Conservation (phyloP, 2,113 vertebrate species). For the Gulo gulo region DNA sequence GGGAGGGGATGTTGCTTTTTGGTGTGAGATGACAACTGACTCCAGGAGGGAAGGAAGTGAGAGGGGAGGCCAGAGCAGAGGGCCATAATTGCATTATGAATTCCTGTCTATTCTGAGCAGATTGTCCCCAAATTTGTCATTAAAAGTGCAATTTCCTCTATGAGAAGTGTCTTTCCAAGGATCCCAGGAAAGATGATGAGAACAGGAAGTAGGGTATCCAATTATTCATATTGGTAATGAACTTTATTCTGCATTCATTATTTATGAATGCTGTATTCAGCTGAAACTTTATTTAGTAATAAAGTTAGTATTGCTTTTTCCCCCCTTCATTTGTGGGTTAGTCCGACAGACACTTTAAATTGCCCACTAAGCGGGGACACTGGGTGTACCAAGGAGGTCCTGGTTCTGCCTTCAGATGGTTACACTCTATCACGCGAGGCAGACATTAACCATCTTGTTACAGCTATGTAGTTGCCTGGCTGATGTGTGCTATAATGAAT, state of each 20-base stretch:
- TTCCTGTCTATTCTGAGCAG: slow-evolving; percentile 46
- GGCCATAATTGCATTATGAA: background rate
- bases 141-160: slow-evolving; percentile 62
- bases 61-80: slow-evolving; percentile 36
- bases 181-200: slow-evolving; percentile 55
- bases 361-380: background rate
- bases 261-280: slow-evolving; percentile 57
- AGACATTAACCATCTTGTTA: background rate
- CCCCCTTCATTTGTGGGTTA: slow-evolving; percentile 25
- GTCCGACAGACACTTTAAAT: background rate
- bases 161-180: slow-evolving; percentile 58
- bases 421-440: background rate
- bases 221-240: slow-evolving; percentile 67
- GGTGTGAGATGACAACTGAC: background rate
- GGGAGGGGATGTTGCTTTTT: background rate
- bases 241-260: slow-evolving; percentile 61
- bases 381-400: background rate
- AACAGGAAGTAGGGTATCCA: slow-evolving; percentile 59
- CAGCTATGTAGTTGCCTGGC: background rate
- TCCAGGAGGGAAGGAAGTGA: slow-evolving; percentile 41
- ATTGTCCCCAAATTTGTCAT: slow-evolving; percentile 58
- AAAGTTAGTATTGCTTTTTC: slow-evolving; percentile 32
- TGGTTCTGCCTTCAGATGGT: background rate
- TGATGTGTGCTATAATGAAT: background rate
- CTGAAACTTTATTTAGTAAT: slow-evolving; percentile 53